Conservation (phyloP, 2,888 invertebrate species). For the Branchipolynoe longqiensis region DNA sequence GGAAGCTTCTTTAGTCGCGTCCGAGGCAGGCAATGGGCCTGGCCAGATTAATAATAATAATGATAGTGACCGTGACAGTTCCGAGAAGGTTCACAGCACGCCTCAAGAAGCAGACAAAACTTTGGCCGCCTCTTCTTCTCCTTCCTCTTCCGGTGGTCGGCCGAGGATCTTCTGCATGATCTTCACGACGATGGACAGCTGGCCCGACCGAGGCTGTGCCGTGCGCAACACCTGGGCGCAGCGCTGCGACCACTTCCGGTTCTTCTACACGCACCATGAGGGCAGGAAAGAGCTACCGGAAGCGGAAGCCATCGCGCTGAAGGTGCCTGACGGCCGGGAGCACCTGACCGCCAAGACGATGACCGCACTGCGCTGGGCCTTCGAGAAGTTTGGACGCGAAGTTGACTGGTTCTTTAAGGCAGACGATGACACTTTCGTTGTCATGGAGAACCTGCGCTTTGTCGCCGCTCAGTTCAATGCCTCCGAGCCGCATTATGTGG, state of each 20-base stretch:
- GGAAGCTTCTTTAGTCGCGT: too few species aligned
- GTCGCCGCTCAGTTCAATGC: conserved; percentile 90
- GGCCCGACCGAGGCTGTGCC: conserved; percentile 26
- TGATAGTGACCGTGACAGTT: too few species aligned
- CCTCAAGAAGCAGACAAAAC: too few species aligned
- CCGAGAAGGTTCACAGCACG: too few species aligned
- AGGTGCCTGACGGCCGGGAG: conserved; percentile 93
- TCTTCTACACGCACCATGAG: conserved; percentile 48
- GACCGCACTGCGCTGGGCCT: conserved; percentile 90
- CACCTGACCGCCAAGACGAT: conserved; percentile 98
- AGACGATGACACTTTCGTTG: conserved; percentile 98
- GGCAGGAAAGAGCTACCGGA: not conserved
- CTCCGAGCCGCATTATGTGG: conserved; percentile 90
- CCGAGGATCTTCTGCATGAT: conserved; percentile 59
- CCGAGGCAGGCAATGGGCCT: too few species aligned
- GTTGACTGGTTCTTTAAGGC: conserved; percentile 98
- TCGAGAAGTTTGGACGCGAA: conserved; percentile 89
- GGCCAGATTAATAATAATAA: too few species aligned
- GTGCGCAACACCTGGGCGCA: conserved; percentile 56
- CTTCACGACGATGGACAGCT: conserved; percentile 47
- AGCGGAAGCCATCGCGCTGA: conserved; percentile 83
- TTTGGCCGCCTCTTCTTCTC: too few species aligned
- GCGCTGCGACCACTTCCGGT: conserved; percentile 66
- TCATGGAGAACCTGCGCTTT: conserved; percentile 95
- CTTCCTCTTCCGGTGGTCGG: not conserved